Conservation (phyloP, 2,113 vertebrate genomes). For the Neotoma lepida region DNA sequence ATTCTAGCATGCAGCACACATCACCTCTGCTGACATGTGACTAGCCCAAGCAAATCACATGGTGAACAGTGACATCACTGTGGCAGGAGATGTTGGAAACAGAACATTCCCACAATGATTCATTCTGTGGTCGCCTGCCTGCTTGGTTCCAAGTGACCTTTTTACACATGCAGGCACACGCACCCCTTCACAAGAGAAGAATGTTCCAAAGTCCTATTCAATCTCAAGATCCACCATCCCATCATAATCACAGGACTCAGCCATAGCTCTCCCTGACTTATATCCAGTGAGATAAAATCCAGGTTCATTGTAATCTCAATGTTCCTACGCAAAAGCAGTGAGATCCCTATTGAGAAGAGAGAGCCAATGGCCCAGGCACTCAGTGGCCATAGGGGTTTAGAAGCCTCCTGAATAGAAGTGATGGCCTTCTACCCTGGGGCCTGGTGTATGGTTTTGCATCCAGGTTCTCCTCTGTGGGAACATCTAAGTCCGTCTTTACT, state of each 20-base stretch:
- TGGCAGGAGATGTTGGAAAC: no score
- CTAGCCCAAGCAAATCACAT: background rate
- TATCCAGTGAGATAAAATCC: background rate
- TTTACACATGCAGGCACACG: accelerated
- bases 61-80: no score
- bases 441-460: accelerated
- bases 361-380: accelerated
- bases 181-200: background rate
- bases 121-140: background rate
- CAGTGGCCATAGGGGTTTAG: no score
- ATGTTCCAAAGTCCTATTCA: background rate
- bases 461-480: background rate
- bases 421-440: accelerated
- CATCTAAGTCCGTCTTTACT: accelerated
- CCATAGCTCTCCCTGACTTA: background rate
- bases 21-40: no score
- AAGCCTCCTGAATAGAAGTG: accelerated
- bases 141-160: background rate
- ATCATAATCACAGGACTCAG: accelerated
- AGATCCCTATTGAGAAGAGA: background rate
- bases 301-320: background rate
- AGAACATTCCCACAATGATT: background rate
- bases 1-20: background rate
- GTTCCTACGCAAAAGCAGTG: accelerated
- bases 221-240: background rate